Evolutionary conservation across 2,888 invertebrate genomes (phyloP).

Genomic region (Drosophila fungiperda): DNA sequence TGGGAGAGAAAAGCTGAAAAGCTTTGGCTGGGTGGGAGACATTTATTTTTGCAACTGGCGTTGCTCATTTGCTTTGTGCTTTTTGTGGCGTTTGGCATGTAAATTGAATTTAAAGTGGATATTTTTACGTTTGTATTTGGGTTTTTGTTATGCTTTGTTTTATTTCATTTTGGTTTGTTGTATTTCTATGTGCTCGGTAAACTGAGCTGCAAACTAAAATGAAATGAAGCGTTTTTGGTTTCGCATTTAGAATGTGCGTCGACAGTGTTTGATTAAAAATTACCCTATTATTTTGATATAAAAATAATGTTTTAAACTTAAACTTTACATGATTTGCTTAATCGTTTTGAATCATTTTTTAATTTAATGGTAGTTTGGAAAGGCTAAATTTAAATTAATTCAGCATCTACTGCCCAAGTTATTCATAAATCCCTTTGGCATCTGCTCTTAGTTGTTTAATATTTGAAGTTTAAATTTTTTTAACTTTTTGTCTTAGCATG

Average conservation of each 20-base stretch:
- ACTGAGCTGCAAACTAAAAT: slow-evolving; percentile 39
- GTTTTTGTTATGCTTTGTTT: slow-evolving; percentile 30
- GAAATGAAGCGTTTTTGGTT: slow-evolving; percentile 24
- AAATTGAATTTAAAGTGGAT: slow-evolving; percentile 78
- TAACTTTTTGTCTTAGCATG: neutral
- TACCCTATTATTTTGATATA: neutral
- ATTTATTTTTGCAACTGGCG: slow-evolving; percentile 65
- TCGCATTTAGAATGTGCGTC: slow-evolving; percentile 23
- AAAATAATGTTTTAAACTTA: neutral
- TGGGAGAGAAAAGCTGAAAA: neutral
- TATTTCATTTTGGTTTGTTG: slow-evolving; percentile 5
- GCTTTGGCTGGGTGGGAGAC: neutral
- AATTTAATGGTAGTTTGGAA: too few relatives aligned
- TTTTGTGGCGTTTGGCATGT: slow-evolving; percentile 69
- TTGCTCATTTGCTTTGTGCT: slow-evolving; percentile 74
- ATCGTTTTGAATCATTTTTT: neutral
- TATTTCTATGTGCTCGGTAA: neutral
- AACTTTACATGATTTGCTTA: too few relatives aligned
- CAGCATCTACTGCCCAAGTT: neutral
- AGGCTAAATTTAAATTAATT: neutral
- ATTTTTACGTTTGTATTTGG: slow-evolving; percentile 57
- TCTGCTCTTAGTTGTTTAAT: neutral
- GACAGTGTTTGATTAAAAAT: neutral
- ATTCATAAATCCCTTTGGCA: neutral
- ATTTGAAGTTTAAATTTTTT: neutral